A percentile compares a stretch with the other conserved stretches of the same genome.
Conservation (phyloP, 2,797 vertebrate genomes). For the Acipenser transmontanus region DNA sequence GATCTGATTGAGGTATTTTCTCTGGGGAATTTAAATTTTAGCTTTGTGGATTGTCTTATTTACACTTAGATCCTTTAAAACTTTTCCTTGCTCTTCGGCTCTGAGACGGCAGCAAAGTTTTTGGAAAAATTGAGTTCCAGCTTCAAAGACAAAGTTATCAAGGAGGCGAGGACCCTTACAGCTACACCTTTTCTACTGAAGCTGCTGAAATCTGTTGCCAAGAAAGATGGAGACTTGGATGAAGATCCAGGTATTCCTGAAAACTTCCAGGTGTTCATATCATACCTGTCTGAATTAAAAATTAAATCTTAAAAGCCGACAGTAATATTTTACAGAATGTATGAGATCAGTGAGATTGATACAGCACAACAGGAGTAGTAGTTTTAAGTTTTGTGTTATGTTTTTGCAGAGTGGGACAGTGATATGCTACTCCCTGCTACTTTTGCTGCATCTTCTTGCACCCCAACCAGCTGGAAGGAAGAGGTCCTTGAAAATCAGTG, state of each 20-base stretch:
- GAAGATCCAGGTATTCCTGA: slow-evolving; percentile 5
- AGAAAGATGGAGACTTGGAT: neutral
- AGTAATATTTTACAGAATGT: neutral
- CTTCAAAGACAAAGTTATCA: slow-evolving; percentile 24
- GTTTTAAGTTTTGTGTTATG: neutral
- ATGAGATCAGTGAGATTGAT: too few species aligned
- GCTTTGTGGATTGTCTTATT: neutral
- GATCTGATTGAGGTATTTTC: neutral
- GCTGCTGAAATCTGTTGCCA: slow-evolving; percentile 13
- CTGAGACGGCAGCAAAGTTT: slow-evolving; percentile 18
- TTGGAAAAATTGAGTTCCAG: slow-evolving; percentile 16
- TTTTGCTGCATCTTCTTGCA: slow-evolving; percentile 18
- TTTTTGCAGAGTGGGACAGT: slow-evolving; percentile 18
- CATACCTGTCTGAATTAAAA: too few species aligned
- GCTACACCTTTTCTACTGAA: slow-evolving; percentile 9
- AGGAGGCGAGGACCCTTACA: slow-evolving; percentile 14
- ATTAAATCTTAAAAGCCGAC: neutral
- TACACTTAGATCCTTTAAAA: slow-evolving; percentile 16
- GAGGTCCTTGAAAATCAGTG: slow-evolving; percentile 21
- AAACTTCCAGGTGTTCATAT: slow-evolving; percentile 5
- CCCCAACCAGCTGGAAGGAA: slow-evolving; percentile 15
- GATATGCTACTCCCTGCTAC: slow-evolving; percentile 21
- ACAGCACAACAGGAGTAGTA: neutral
- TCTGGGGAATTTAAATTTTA: neutral
- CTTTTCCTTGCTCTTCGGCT: slow-evolving; percentile 18